Percentiles rank a stretch among this genome's conserved stretches.
Conservation (phyloP, 2,888 invertebrate species). For the Euclidia mi region DNA sequence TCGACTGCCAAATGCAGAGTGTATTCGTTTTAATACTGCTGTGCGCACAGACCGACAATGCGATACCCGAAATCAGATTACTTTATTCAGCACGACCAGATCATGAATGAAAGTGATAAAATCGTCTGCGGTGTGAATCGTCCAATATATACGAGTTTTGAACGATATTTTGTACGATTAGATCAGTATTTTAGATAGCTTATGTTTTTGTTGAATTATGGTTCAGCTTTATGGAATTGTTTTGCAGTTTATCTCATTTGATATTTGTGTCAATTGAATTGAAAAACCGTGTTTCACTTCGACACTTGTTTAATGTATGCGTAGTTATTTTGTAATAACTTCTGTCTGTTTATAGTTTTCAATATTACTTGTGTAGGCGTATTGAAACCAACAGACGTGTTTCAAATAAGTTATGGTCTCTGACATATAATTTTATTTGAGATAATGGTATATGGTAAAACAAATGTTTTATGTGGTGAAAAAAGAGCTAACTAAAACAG, state of each 20-base stretch:
- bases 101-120: conserved; percentile 85
- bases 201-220: conserved; percentile 26
- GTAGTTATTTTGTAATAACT: background rate
- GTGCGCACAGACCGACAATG: conserved; percentile 69
- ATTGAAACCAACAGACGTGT: no score
- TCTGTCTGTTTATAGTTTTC: no score
- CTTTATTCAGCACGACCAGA: conserved; percentile 79
- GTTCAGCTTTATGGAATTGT: conserved; percentile 11
- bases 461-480: no score
- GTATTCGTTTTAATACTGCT: conserved; percentile 59
- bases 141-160: conserved; percentile 65
- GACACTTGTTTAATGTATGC: background rate
- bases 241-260: conserved; percentile 18
- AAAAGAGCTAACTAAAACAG: no score
- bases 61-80: conserved; percentile 83
- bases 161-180: conserved; percentile 50
- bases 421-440: no score
- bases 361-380: no score
- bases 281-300: background rate
- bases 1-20: conserved; percentile 79
- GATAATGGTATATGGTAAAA: no score
- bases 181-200: conserved; percentile 52
- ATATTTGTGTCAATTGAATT: conserved; percentile 31
- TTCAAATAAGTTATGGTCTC: no score
- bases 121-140: conserved; percentile 78